phyloP scores from a whole-genome alignment of 2,797 vertebrate genomes.

The Fundulus diaphanus region DNA sequence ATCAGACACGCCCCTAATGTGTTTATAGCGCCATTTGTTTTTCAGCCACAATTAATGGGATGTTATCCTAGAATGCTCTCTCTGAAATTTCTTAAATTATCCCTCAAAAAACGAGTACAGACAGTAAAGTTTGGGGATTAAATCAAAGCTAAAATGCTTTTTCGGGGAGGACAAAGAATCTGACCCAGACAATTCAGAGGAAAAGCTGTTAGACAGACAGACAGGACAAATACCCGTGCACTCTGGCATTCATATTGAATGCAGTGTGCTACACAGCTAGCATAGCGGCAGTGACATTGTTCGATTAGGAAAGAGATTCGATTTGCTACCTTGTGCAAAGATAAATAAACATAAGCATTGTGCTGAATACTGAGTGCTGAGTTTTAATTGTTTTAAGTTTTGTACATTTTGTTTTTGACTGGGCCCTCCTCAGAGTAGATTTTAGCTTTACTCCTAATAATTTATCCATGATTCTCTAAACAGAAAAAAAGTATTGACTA shows the following conservation, averaged over 20 bases:
- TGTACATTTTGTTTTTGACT: not conserved
- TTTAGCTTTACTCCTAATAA: not conserved
- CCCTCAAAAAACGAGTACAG: not conserved
- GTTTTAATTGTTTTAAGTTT: not conserved
- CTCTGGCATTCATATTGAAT: not conserved
- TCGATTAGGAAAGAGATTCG: not conserved
- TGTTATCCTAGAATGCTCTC: too few relatives aligned
- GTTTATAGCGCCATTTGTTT: too few relatives aligned
- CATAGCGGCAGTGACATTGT: not conserved
- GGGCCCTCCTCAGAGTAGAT: not conserved
- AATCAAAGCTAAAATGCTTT: not conserved
- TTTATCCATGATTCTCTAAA: not conserved
- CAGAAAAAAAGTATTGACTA: not conserved
- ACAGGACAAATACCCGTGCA: not conserved
- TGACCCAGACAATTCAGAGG: too few relatives aligned
- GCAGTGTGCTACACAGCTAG: not conserved
- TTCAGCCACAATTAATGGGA: too few relatives aligned
- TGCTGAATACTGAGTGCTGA: not conserved
- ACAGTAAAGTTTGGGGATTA: not conserved
- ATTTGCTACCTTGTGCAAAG: not conserved
- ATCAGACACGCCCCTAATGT: not conserved
- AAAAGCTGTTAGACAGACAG: not conserved
- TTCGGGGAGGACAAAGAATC: not conserved
- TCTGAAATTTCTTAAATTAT: too few relatives aligned
- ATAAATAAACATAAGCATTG: not conserved